These are phyloP conservation scores for Ramphastos sulfuratus DNA, from an alignment of 2,113 vertebrate genomes.

Conservation along the genomic window DNA sequence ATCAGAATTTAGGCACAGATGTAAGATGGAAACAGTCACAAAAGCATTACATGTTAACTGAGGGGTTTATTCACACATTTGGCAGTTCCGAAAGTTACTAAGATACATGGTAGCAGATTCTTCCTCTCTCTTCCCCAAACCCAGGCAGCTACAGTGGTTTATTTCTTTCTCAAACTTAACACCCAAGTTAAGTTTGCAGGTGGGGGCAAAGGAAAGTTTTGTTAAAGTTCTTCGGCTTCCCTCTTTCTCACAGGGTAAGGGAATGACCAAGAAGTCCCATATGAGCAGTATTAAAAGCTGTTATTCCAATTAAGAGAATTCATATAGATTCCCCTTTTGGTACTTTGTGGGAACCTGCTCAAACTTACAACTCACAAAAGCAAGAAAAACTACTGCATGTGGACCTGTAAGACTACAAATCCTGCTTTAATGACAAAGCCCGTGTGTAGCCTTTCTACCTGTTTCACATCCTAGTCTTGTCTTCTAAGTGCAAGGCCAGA, in stretches of 20 bases:
- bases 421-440: background rate
- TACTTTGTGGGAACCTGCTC: background rate
- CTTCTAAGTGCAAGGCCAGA: conserved; percentile 4
- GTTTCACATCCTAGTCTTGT: background rate
- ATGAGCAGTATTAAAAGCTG: background rate
- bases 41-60: background rate
- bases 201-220: background rate
- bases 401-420: background rate
- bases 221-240: background rate
- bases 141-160: background rate
- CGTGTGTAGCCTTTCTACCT: background rate
- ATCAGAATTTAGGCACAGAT: conserved; percentile 18
- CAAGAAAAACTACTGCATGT: background rate
- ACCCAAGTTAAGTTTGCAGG: background rate
- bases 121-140: background rate
- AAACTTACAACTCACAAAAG: background rate
- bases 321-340: background rate
- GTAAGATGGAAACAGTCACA: conserved; percentile 36
- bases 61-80: conserved; percentile 27
- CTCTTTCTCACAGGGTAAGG: background rate
- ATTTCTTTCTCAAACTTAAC: background rate
- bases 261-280: background rate
- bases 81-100: conserved; percentile 38
- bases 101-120: background rate
- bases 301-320: background rate